Base-by-base conservation (phyloP, 2,888 invertebrate species). In the Perizoma affinitatum region DNA sequence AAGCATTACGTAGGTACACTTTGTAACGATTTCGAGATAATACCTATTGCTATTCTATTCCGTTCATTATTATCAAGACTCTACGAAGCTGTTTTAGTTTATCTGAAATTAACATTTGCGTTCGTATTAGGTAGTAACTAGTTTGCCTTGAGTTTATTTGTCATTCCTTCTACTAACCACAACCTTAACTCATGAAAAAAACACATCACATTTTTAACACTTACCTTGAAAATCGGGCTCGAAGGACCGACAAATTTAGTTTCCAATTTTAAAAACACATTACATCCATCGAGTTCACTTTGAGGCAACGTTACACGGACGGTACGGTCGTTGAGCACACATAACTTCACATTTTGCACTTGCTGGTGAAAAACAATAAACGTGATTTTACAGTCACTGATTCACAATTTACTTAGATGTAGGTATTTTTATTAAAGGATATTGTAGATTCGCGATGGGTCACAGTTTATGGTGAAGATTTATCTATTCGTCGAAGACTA, bases 271-370 rank as follows among this genome's bases (percentile, higher is more conserved):
- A 86, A 79, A 83, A 84, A 74, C 88, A 90, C 89, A 81, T 86
- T 86, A 83, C 74, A 86, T 85, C 83, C 86, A 86, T 82, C 76
- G 73, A 89, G 88, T 88, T 89, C 90, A 90, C 89, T 86, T 82
- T 77, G 77, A 74, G 72, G 79, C 76, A 86, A 88, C 81, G 88
- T 89, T 86, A 85, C 90, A 90, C 88, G 84, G 82, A 80, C 82
- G 81, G 83, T 75, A 83, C 84, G 86, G 82, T 87, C 73, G 80
- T 79, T 84, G 81, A 83, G 70, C 90, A 90, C 86, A 87, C 87
- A 89, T 79, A 87, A 87, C 85, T 87, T 91, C 91, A 92, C 91
- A 90, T 90, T 90, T 90, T 88, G 87, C 90, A 90, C 90, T 87
- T 79, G 79, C 76, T 76, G 78, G 78, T 76, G 77, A 78, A 79